Percentiles rank a stretch among this genome's conserved stretches.
Evolutionary conservation across 2,113 vertebrate species (phyloP).

Genomic region (Neolamprologus toae): DNA sequence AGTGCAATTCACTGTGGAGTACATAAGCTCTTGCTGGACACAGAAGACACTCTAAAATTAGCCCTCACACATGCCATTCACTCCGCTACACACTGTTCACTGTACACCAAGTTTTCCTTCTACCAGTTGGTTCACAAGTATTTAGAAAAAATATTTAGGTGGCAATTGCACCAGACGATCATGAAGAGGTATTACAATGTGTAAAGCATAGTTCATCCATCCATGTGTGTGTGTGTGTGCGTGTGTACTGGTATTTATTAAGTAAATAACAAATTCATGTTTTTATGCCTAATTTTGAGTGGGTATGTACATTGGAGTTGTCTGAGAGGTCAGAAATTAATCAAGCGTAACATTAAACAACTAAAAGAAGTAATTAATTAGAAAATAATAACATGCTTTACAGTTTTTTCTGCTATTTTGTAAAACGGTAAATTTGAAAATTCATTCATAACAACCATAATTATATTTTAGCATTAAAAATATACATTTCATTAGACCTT

Average conservation of each 20-base stretch:
- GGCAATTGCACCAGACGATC: neutral
- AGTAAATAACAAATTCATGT: neutral
- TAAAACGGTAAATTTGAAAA: neutral
- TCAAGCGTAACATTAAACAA: neutral
- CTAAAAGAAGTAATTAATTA: neutral
- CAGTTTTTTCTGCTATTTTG: neutral
- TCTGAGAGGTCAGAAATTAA: neutral
- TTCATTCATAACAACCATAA: neutral
- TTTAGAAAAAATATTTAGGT: neutral
- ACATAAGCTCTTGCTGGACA: constrained; percentile 21
- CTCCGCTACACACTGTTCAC: neutral
- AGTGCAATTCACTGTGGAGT: constrained; percentile 33
- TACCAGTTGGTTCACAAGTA: neutral
- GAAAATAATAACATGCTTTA: neutral
- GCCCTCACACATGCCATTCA: constrained; percentile 32
- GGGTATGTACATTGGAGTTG: neutral
- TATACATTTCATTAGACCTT: neutral
- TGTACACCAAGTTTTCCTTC: neutral
- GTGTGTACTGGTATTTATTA: neutral
- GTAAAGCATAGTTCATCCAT: neutral
- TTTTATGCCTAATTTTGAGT: neutral
- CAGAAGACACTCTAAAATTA: constrained; percentile 37
- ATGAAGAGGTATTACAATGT: neutral
- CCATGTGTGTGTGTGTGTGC: neutral
- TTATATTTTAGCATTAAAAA: neutral